phyloP scores from a whole-genome alignment of 2,113 vertebrate genomes.

The Clupea harengus region DNA sequence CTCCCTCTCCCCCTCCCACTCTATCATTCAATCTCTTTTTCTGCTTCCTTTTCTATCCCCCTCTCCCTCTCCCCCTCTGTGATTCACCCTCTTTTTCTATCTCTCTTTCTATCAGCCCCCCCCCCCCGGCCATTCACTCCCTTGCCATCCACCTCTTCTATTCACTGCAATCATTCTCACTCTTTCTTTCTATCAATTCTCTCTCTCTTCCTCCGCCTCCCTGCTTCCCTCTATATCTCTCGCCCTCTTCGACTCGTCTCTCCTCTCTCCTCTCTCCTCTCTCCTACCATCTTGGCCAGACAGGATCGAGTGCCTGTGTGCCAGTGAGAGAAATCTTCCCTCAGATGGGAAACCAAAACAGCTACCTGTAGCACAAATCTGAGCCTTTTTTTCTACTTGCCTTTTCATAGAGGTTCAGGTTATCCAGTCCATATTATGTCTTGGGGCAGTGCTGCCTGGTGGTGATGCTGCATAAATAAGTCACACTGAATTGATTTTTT shows the following conservation, averaged over 20 bases:
- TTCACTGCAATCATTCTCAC: background rate
- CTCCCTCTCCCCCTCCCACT: background rate
- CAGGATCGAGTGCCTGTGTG: background rate
- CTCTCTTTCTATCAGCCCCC: background rate
- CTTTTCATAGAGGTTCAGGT: background rate
- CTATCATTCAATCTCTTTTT: background rate
- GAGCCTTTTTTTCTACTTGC: background rate
- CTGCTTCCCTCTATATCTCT: background rate
- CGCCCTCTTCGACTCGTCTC: too few species aligned
- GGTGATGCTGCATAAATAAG: too few species aligned
- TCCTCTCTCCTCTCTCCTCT: background rate
- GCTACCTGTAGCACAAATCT: background rate
- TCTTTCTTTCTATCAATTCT: background rate
- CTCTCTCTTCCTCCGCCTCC: too few species aligned
- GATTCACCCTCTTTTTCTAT: background rate
- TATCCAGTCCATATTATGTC: background rate
- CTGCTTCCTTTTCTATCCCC: background rate
- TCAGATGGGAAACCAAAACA: background rate
- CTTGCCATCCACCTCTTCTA: background rate
- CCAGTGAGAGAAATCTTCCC: background rate
- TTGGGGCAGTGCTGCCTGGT: too few species aligned
- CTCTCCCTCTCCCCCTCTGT: background rate
- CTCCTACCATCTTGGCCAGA: background rate
- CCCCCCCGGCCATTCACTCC: too few species aligned
- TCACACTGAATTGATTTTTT: too few species aligned